These are phyloP conservation scores for Tiphia femorata DNA, from an alignment of 2,888 invertebrate genomes.

Conservation along the genomic window DNA sequence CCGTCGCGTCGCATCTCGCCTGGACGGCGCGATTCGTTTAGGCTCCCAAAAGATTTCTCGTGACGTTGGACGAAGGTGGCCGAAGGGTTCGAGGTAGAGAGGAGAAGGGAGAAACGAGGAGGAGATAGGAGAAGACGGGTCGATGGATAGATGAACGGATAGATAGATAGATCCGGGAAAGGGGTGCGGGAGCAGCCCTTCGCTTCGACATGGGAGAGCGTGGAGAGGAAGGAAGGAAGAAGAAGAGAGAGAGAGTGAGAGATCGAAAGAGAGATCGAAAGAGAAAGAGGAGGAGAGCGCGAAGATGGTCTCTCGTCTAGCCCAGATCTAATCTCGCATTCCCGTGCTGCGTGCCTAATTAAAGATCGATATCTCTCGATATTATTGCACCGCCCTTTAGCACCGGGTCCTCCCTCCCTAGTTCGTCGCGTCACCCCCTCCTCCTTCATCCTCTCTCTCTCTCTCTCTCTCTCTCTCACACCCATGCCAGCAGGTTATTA, in stretches of 20 bases:
- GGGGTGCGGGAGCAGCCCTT: conserved; percentile 62
- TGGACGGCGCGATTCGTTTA: conserved; percentile 24
- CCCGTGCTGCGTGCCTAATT: conserved; percentile 69
- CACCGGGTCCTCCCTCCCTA: conserved; percentile 9
- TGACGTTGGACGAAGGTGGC: too few species aligned
- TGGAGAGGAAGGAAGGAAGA: background rate
- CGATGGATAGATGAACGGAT: conserved; percentile 60
- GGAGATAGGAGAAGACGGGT: conserved; percentile 58
- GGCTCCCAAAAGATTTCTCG: conserved; percentile 27
- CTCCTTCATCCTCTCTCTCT: conserved; percentile 4
- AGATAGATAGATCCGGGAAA: conserved; percentile 56
- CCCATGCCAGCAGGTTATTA: too few species aligned
- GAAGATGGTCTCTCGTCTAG: conserved; percentile 2
- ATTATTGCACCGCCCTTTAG: conserved; percentile 66
- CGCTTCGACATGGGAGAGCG: conserved; percentile 62
- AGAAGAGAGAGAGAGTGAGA: background rate
- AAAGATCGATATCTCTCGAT: conserved; percentile 69
- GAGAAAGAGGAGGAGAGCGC: conserved; percentile 4
- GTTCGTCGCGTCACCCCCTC: conserved; percentile 1
- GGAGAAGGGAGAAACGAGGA: too few species aligned
- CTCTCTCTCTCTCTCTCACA: too few species aligned
- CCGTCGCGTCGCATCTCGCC: too few species aligned
- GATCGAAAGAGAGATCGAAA: background rate
- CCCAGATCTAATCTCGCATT: conserved; percentile 55
- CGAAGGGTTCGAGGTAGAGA: too few species aligned